Conservation (phyloP, 2,797 vertebrate genomes). For the Semaprochilodus insignis region DNA sequence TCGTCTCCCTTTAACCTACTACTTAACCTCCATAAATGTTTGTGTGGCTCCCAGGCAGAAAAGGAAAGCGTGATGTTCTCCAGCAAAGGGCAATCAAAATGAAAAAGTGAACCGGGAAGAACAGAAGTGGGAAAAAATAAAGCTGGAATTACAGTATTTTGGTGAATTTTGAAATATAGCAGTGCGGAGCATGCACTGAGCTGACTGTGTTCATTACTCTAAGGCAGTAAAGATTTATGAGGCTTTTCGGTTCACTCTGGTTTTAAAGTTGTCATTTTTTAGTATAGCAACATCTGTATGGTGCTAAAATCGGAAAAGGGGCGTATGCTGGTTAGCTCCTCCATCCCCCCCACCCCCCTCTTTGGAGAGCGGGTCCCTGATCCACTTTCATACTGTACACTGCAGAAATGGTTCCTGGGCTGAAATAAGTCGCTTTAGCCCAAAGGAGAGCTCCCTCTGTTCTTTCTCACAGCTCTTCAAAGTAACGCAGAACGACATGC, state of each 20-base stretch:
- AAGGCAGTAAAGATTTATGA: not conserved
- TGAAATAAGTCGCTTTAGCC: constrained; percentile 31
- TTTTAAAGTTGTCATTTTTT: too few relatives aligned
- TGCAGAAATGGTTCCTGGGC: constrained; percentile 12
- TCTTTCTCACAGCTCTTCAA: constrained; percentile 31
- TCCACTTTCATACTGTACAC: not conserved
- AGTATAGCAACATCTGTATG: not conserved
- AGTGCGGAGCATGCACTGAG: too few relatives aligned
- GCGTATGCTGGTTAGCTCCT: not conserved
- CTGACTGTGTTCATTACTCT: not conserved
- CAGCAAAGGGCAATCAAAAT: constrained; percentile 16
- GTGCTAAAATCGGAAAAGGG: not conserved
- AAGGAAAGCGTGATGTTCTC: constrained; percentile 12
- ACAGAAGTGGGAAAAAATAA: not conserved
- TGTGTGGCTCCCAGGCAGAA: not conserved
- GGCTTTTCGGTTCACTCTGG: not conserved
- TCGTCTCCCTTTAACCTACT: not conserved
- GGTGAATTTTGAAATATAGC: not conserved
- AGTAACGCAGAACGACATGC: constrained; percentile 34
- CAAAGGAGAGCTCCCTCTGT: constrained; percentile 10
- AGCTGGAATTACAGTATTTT: not conserved
- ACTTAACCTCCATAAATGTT: not conserved
- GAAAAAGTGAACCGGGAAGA: not conserved
- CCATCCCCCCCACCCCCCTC: not conserved
- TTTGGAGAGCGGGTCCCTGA: not conserved